A percentile compares a stretch with the other conserved stretches of the same genome.
phyloP scores from a whole-genome alignment of 2,797 vertebrate genomes.

The Sebastolobus alascanus region DNA sequence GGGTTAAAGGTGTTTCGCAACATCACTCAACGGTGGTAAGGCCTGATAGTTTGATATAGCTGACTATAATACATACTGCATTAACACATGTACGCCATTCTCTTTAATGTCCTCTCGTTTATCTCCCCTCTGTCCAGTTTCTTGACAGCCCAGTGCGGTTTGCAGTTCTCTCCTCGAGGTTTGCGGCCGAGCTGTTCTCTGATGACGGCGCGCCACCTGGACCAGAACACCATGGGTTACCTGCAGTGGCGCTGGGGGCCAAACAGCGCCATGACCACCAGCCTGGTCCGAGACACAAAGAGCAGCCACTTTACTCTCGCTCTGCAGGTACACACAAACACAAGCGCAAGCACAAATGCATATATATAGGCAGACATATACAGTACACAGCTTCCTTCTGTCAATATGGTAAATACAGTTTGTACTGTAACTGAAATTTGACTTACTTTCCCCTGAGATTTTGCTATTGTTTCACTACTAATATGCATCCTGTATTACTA shows the following conservation, averaged over 20 bases:
- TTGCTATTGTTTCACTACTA: neutral
- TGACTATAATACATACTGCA: neutral
- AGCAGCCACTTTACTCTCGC: constrained; percentile 95
- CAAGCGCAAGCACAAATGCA: neutral
- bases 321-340: constrained; percentile 87
- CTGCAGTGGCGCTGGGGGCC: constrained; percentile 97
- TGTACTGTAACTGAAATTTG: neutral
- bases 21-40: constrained; percentile 92
- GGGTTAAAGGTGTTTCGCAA: constrained; percentile 97
- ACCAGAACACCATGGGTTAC: constrained; percentile 98
- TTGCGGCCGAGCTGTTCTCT: constrained; percentile 91
- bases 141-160: constrained; percentile 92
- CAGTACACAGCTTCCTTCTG: neutral
- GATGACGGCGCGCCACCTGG: constrained; percentile 93
- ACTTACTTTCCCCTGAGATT: neutral
- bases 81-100: neutral
- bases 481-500: neutral
- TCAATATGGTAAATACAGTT: neutral
- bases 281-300: constrained; percentile 95
- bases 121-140: constrained; percentile 83
- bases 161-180: constrained; percentile 95
- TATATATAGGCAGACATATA: neutral
- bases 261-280: constrained; percentile 97
- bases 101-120: neutral
- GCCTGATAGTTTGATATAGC: neutral